phyloP scores from a whole-genome alignment of 2,113 vertebrate genomes.

The Struthio camelus region DNA sequence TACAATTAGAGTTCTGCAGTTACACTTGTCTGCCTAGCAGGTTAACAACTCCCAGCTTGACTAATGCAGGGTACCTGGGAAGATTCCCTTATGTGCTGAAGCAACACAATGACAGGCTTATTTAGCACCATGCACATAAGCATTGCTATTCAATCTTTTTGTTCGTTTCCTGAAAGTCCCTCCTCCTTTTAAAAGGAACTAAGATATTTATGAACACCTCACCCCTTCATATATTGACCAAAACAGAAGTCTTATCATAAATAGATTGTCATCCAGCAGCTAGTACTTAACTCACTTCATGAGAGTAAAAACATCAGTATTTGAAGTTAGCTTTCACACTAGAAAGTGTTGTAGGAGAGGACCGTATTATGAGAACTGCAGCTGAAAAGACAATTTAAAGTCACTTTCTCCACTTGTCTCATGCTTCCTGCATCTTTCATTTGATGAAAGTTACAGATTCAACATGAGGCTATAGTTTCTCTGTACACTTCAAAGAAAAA shows the following conservation, averaged over 20 bases:
- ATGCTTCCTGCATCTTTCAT: neutral
- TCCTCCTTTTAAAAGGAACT: neutral
- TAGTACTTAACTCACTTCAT: neutral
- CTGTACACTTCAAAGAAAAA: neutral
- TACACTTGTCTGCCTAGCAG: neutral
- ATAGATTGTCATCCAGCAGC: neutral
- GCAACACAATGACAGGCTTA: neutral
- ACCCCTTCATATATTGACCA: neutral
- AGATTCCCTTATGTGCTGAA: rapidly evolving
- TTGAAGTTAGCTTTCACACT: neutral
- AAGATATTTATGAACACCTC: neutral
- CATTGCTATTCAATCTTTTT: neutral
- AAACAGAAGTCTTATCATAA: neutral
- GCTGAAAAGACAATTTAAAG: neutral
- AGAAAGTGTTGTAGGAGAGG: neutral
- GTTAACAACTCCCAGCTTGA: neutral
- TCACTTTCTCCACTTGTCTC: neutral
- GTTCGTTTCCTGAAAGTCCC: neutral
- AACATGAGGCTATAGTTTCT: neutral
- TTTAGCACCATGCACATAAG: rapidly evolving
- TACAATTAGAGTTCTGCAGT: neutral
- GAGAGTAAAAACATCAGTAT: neutral
- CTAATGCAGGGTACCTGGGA: neutral
- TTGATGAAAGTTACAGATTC: neutral
- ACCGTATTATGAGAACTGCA: neutral